Evolutionary conservation across 2,797 vertebrate species (phyloP).

Genomic region (Jordanella pulchra): DNA sequence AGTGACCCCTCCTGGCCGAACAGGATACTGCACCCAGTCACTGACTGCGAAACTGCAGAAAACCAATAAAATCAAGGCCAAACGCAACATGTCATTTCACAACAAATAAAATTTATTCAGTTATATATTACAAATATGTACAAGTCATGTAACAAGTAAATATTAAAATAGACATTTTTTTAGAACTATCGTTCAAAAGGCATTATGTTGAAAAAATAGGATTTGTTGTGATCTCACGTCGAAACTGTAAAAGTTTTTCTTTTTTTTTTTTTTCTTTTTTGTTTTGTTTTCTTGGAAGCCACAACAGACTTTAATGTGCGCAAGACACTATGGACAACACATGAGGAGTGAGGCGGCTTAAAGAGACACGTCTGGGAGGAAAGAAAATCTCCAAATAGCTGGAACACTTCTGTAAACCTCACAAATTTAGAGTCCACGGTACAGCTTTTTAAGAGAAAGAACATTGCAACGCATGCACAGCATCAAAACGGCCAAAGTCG

Average conservation of each 20-base stretch:
- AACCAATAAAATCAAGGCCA: neutral
- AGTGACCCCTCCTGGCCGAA: conserved; percentile 56
- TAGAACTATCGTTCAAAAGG: conserved; percentile 97
- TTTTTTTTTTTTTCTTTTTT: conserved; percentile 59
- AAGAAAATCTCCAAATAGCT: conserved; percentile 50
- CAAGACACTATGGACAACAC: conserved; percentile 84
- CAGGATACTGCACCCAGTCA: neutral
- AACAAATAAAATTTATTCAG: conserved; percentile 99
- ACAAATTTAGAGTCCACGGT: conserved; percentile 75
- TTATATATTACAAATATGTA: conserved; percentile 99
- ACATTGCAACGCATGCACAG: conserved; percentile 91
- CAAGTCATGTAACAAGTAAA: conserved; percentile 95
- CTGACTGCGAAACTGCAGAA: neutral
- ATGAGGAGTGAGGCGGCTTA: conserved; percentile 67
- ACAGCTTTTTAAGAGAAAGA: conserved; percentile 81
- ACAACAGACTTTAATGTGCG: conserved; percentile 82
- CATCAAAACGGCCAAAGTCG: conserved; percentile 81
- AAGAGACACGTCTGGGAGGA: conserved; percentile 73
- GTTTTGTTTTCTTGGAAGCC: conserved; percentile 77
- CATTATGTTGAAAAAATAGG: conserved; percentile 94
- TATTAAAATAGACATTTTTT: conserved; percentile 99
- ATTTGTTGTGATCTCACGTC: conserved; percentile 90
- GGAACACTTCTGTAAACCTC: conserved; percentile 82
- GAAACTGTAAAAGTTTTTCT: conserved; percentile 83
- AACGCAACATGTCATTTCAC: conserved; percentile 79